Base-by-base conservation (phyloP, 2,113 vertebrate genomes). In the Melanostigma gelatinosum region DNA sequence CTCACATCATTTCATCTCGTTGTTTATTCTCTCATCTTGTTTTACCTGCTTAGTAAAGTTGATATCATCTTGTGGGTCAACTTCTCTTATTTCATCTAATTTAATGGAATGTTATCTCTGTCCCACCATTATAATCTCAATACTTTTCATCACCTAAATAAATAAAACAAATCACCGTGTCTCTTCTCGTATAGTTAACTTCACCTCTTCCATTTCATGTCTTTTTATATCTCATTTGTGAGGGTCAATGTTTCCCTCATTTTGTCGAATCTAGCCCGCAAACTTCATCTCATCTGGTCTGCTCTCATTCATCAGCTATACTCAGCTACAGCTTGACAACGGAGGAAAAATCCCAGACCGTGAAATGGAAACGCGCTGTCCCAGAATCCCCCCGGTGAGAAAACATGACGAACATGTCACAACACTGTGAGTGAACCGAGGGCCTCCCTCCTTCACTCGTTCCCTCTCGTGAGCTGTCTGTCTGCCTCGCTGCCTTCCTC, bases 361-460 rank as follows among this genome's bases (percentile, higher is more conserved):
- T 6, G 48, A 75, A 85, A 76, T 80, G 85, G 87, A 91, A 90
- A 84, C 77, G 68, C 79, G 54, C 57, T 32, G 79, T 67, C 72
- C 75, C 80, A 85, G 78, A 82, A 81, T 77, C 66, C 77, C 60
- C 64, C 65, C 38, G 32, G 68, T 79, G 86, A 85, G 77, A 82
- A 90, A 89, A 90, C 87, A 83, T 92, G 89, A 91, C 87, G 77
- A 92, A 93, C 83, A 83, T 92, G 75, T 86, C 92, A 87, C 82
- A 71, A 61, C 75, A 65, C 77, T 85, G 91, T 72, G 89, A 93
- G 82, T 78, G 83, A 88, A 90, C 85, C 67, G 2, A 69, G 67
- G 82, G 77, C 80, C 72, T 88, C 77, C 83, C 64, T 77, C 73
- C 78, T 75, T 80, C 72, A 32, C 70, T 55, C 70, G 42, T 77